A percentile compares a stretch with the other conserved stretches of the same genome.
Conservation (phyloP, 2,888 invertebrate species). For the Ryuthela nishihirai region DNA sequence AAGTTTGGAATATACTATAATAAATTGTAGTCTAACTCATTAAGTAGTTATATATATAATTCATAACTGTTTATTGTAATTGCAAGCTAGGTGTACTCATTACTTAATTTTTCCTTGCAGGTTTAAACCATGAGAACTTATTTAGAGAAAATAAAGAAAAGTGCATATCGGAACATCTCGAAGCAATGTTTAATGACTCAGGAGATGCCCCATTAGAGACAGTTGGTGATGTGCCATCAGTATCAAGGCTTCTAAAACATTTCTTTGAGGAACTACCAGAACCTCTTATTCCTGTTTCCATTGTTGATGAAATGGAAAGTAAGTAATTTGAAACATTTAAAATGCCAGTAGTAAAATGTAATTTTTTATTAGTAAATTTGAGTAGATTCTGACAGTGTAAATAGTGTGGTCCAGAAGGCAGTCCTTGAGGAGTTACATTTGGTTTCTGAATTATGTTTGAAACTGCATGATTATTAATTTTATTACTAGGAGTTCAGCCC, state of each 20-base stretch:
- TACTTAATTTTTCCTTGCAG: slow-evolving; percentile 43
- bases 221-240: slow-evolving; percentile 56
- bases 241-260: slow-evolving; percentile 57
- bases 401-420: too few species aligned
- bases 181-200: slow-evolving; percentile 55
- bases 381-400: too few species aligned
- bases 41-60: too few species aligned
- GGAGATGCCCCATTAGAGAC: slow-evolving; percentile 58
- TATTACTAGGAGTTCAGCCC: too few species aligned
- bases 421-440: too few species aligned
- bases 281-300: slow-evolving; percentile 54
- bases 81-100: background rate
- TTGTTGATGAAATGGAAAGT: slow-evolving; percentile 37
- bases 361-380: too few species aligned
- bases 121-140: slow-evolving; percentile 53
- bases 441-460: too few species aligned
- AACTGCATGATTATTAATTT: too few species aligned
- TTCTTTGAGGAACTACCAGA: slow-evolving; percentile 58
- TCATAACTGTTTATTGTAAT: background rate
- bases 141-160: slow-evolving; percentile 49
- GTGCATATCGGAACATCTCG: slow-evolving; percentile 51
- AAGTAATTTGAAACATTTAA: background rate
- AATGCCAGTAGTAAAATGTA: too few species aligned
- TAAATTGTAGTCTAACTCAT: too few species aligned
- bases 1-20: too few species aligned